Percentiles rank a stretch among this genome's conserved stretches.
Conservation (phyloP, 2,797 vertebrate genomes). For the Gobio occitaniae region DNA sequence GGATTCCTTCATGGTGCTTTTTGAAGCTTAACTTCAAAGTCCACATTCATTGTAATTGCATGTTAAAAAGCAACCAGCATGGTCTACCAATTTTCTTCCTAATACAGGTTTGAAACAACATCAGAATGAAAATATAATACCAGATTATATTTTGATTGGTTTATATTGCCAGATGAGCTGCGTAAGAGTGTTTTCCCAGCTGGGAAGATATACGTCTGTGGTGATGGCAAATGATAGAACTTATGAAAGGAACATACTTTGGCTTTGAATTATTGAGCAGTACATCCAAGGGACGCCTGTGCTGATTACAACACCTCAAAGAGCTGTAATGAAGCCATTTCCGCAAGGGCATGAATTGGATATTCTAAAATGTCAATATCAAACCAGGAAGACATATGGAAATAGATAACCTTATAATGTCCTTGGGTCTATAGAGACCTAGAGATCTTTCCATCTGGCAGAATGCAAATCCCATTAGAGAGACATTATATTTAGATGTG, state of each 20-base stretch:
- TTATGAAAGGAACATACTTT: slow-evolving; percentile 49
- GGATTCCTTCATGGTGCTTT: not conserved
- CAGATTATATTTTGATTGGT: not conserved
- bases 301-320: slow-evolving; percentile 41
- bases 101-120: not conserved
- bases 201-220: slow-evolving; percentile 15
- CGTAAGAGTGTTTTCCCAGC: slow-evolving; percentile 17
- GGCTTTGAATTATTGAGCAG: slow-evolving; percentile 52
- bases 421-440: slow-evolving; percentile 38
- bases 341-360: slow-evolving; percentile 37
- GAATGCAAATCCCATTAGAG: slow-evolving; percentile 48
- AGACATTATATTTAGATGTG: slow-evolving; percentile 46
- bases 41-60: not conserved
- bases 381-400: slow-evolving; percentile 37
- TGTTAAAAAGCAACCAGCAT: not conserved
- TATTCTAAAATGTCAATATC: slow-evolving; percentile 41
- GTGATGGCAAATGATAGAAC: slow-evolving; percentile 45
- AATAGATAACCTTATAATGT: slow-evolving; percentile 47
- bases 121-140: not conserved
- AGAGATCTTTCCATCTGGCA: slow-evolving; percentile 22
- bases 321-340: slow-evolving; percentile 28
- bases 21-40: not conserved
- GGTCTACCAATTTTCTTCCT: too few relatives aligned
- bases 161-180: not conserved
- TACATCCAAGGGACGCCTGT: slow-evolving; percentile 24